Percentiles rank a stretch among this genome's conserved stretches.
These are phyloP conservation scores for Parauchenoglanis ngamensis DNA, from an alignment of 2,797 vertebrate genomes.

Conservation along the genomic window DNA sequence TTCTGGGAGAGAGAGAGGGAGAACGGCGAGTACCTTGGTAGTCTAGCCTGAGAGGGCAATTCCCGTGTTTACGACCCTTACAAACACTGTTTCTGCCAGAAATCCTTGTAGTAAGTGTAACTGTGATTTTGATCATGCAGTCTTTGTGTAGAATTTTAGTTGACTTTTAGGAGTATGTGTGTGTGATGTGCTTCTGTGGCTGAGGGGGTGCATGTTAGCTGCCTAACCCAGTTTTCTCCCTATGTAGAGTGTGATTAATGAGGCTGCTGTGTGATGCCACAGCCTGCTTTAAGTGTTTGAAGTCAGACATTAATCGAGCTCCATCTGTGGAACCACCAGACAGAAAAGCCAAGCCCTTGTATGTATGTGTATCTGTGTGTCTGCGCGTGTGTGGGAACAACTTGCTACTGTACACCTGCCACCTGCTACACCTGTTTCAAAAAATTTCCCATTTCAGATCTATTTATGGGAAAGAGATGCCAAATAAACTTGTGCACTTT, in stretches of 20 bases:
- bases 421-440: not conserved
- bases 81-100: not conserved
- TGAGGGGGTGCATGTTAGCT: conserved; percentile 31
- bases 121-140: not conserved
- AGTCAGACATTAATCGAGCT: conserved; percentile 50
- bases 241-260: conserved; percentile 47
- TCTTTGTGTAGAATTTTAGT: not conserved
- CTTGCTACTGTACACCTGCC: no score
- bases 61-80: conserved; percentile 28
- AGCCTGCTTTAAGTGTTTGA: conserved; percentile 50
- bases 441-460: not conserved
- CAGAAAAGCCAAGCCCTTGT: conserved; percentile 13
- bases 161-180: conserved; percentile 2
- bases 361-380: not conserved
- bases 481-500: not conserved
- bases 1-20: conserved; percentile 34
- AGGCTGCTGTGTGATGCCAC: conserved; percentile 46
- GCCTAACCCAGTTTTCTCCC: conserved; percentile 40
- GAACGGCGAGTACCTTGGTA: conserved; percentile 36
- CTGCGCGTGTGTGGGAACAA: not conserved
- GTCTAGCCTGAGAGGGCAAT: conserved; percentile 22
- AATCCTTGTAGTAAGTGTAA: not conserved
- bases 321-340: conserved; percentile 32
- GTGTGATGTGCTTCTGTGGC: not conserved
- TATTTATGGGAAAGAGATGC: not conserved